Base-by-base conservation (phyloP, 2,797 vertebrate species). In the Vipera latastei region DNA sequence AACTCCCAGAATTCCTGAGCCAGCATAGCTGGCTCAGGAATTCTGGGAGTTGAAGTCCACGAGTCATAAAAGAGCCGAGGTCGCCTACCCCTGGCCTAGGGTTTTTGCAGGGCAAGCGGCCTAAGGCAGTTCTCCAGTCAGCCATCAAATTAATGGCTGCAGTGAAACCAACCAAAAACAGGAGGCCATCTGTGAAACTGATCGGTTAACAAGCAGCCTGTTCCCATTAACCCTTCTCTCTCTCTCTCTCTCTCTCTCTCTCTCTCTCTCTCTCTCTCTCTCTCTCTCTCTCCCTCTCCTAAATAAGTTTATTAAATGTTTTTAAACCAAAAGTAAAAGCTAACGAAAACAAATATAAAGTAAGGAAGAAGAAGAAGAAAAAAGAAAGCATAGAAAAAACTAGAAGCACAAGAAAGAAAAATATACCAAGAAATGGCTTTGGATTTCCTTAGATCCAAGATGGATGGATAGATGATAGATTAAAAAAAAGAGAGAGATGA, bases 61-160 rank as follows among this genome's bases (percentile, higher is more conserved):
- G n/a, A n/a, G n/a, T n/a, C n/a, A n/a, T n/a, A n/a, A n/a, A n/a
- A n/a, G n/a, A n/a, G n/a, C n/a, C n/a, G n/a, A n/a, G n/a, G n/a
- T n/a, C n/a, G n/a, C n/a, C n/a, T n/a, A n/a, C n/a, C n/a, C n/a
- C n/a, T n/a, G 20, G 32, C 7, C 16, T 18, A 32, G 7, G n/a
- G 18, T 13, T 61, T 25, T 55, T 26, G 20, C 51, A 91, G n/a
- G 73, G 28, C 11, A 48, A 3, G 11, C 14, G 57, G 57, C n/a
- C 26, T n/a, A 28, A 3, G 16, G 38, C 59, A 2, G 26, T 28
- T 38, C 83, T 63, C 83, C 55, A 63, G 55, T 32, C 16, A n/a
- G 59, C 32, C 90, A 91, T 89, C 65, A 78, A 88, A 87, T 28
- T 38, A 44, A 92, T 56, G 48, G 91, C 55, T 89, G 86, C 91